A percentile compares a stretch with the other conserved stretches of the same genome.
phyloP scores from a whole-genome alignment of 2,113 vertebrate species.

The Leuciscus idus region DNA sequence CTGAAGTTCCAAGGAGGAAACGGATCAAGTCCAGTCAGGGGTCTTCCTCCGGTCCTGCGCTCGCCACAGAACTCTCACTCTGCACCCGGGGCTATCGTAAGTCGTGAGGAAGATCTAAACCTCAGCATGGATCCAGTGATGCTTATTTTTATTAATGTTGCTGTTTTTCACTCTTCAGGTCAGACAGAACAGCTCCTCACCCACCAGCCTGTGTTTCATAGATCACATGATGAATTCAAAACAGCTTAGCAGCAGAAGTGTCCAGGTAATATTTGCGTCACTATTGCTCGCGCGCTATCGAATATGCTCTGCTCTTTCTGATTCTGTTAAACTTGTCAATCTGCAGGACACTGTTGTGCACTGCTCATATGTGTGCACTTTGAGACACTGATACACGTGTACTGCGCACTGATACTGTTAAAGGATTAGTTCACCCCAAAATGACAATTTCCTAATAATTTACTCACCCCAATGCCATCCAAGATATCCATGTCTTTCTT shows the following conservation, averaged over 20 bases:
- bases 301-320: neutral
- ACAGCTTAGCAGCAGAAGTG: slow-evolving; percentile 90
- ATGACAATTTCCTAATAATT: too few relatives aligned
- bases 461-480: too few relatives aligned
- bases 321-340: neutral
- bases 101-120: slow-evolving; percentile 58
- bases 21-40: slow-evolving; percentile 96
- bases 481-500: too few relatives aligned
- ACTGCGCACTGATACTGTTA: neutral
- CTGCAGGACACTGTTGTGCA: neutral
- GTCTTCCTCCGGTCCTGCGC: slow-evolving; percentile 89
- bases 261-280: slow-evolving; percentile 82
- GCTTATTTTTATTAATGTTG: neutral
- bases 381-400: too few relatives aligned
- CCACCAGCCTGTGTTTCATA: slow-evolving; percentile 92
- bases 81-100: slow-evolving; percentile 90
- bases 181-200: slow-evolving; percentile 97
- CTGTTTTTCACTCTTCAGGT: slow-evolving; percentile 73
- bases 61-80: slow-evolving; percentile 98
- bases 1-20: slow-evolving; percentile 94
- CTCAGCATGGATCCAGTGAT: neutral
- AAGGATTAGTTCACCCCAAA: too few relatives aligned
- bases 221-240: slow-evolving; percentile 91
- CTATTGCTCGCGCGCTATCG: neutral
- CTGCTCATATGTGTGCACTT: too few relatives aligned